Base-by-base conservation (phyloP, 2,113 vertebrate species). In the Theropithecus gelada region DNA sequence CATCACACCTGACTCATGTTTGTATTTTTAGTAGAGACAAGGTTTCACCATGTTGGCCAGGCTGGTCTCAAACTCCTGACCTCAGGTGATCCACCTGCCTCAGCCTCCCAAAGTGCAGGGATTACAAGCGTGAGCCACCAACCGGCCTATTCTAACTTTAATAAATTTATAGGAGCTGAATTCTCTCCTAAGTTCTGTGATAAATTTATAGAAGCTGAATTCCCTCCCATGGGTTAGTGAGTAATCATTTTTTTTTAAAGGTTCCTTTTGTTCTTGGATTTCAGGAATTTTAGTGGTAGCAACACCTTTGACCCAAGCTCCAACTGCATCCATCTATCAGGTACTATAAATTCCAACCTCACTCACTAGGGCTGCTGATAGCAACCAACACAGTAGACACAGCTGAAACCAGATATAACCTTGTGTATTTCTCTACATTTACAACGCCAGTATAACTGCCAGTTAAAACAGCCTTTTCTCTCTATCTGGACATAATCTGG, bases 201-300 rank as follows among this genome's bases (percentile, higher is more conserved):
- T 72, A 50, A 95, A 0, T 52, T 68, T 68, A 35, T 32, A 35
- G 66, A 35, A 68, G 18, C 8, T 20, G 88, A 93, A 72, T 0
- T 94, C 0, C 0, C n/a, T 66, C 59, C 20, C 35, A 45, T 32
- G 68, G 0, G 0, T 95, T 8, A n/a, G 50, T 61, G 68, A 96
- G 68, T 50, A 95, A 0, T 57, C 61, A 50, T 85, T 85, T 61
- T 61, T 61, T 61, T 27, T 27, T 61, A 30, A n/a, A 43, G 27
- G 9, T 90, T 81, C 27, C 76, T 87, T 96, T 68, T 52, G 32
- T 92, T 72, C 50, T 57, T 83, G 80, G 57, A 48, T 89, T 52
- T 86, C 38, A 92, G 82, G 82, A 95, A 93, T 87, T 87, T 90
- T 35, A 93, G 0, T 35, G 68, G 55, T 79, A 87, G 83, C 61